Conservation (phyloP, 2,113 vertebrate species). For the Herpetotheres cachinnans region DNA sequence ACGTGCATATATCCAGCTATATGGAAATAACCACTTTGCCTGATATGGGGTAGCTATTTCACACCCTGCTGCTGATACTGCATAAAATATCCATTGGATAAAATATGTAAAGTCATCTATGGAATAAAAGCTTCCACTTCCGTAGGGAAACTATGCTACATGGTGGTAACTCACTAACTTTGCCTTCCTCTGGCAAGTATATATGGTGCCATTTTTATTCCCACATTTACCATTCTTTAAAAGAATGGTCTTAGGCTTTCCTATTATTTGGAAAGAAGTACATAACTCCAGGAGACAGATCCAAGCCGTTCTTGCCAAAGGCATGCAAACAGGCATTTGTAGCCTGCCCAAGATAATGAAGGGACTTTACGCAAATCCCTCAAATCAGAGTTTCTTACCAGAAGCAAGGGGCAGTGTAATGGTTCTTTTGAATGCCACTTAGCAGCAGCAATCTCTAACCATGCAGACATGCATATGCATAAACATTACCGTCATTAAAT, state of each 20-base stretch:
- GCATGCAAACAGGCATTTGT: background rate
- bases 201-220: background rate
- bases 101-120: background rate
- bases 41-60: background rate
- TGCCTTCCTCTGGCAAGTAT: background rate
- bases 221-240: background rate
- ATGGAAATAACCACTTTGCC: background rate
- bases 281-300: background rate
- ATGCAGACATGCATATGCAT: background rate
- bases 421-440: background rate
- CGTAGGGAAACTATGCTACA: background rate
- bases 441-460: background rate
- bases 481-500: background rate
- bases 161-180: background rate
- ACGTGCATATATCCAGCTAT: background rate
- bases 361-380: background rate
- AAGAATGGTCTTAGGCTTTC: background rate
- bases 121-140: background rate
- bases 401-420: background rate
- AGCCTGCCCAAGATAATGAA: background rate
- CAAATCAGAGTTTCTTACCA: background rate
- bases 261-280: background rate
- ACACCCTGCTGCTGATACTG: background rate
- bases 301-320: background rate
- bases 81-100: background rate